Evolutionary conservation across 2,113 vertebrate genomes (phyloP).

Genomic region (Eudorcas thomsonii): DNA sequence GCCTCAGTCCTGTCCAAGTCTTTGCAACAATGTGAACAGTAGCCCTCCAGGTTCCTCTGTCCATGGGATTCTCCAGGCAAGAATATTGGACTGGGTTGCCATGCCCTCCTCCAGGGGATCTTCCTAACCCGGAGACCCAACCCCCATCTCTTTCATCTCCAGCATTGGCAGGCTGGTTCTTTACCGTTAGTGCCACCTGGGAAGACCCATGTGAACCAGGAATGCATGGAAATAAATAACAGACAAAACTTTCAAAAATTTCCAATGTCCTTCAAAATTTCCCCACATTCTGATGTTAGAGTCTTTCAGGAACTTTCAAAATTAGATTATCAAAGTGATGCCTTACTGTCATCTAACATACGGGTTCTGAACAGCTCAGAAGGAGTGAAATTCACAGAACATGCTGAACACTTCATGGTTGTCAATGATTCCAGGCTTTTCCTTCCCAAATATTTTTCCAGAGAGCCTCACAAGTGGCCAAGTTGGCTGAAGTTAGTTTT

Average conservation of each 20-base stretch:
- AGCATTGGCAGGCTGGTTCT: background rate
- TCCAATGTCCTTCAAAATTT: background rate
- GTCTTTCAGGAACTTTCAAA: background rate
- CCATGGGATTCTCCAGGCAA: background rate
- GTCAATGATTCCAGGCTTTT: background rate
- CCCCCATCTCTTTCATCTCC: background rate
- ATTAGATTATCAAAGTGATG: background rate
- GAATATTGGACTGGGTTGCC: background rate
- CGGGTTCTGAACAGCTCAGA: background rate
- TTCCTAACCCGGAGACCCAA: background rate
- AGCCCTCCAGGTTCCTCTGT: background rate
- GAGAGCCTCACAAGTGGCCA: background rate
- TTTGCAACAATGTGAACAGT: background rate
- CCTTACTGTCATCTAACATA: background rate
- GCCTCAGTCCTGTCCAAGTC: background rate
- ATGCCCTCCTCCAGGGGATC: background rate
- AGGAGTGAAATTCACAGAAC: background rate
- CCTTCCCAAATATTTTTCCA: background rate
- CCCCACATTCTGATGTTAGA: background rate
- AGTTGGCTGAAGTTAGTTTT: background rate
- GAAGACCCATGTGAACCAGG: background rate
- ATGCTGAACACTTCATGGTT: background rate
- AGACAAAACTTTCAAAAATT: background rate
- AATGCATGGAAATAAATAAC: background rate
- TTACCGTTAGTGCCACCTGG: background rate